phyloP scores from a whole-genome alignment of 1,140 invertebrate genomes.

The Oedothorax gibbosus region DNA sequence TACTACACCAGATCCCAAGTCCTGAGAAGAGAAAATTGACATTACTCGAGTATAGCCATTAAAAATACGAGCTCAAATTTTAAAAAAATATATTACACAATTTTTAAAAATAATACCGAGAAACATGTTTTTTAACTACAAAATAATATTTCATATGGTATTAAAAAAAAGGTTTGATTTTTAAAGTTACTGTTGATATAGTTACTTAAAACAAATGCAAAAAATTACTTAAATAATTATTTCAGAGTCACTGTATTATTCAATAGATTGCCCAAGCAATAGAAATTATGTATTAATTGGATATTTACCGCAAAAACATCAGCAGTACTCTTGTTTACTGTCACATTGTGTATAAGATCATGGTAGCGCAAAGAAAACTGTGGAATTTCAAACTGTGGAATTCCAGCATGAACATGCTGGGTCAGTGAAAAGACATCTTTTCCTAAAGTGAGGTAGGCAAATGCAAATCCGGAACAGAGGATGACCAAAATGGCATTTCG shows the following conservation, averaged over 20 bases:
- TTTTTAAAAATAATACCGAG: too few relatives aligned
- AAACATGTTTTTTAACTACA: too few relatives aligned
- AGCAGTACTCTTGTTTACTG: conserved; percentile 29
- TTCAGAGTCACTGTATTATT: too few relatives aligned
- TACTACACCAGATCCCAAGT: conserved; percentile 79
- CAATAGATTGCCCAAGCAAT: too few relatives aligned
- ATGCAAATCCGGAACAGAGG: conserved; percentile 73
- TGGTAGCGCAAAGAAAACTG: conserved; percentile 46
- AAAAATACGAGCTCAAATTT: background rate
- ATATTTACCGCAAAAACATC: conserved; percentile 47
- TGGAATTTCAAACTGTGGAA: conserved; percentile 57
- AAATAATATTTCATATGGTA: too few relatives aligned
- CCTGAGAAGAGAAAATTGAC: conserved; percentile 70
- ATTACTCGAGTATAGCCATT: background rate
- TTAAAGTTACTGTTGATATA: too few relatives aligned
- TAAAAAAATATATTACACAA: too few relatives aligned
- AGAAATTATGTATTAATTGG: background rate
- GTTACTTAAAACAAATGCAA: too few relatives aligned
- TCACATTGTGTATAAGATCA: conserved; percentile 40
- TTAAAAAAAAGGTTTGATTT: too few relatives aligned
- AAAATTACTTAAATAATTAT: too few relatives aligned
- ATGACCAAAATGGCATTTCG: conserved; percentile 84
- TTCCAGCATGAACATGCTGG: conserved; percentile 44
- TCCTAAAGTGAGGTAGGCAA: conserved; percentile 70
- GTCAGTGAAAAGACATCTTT: conserved; percentile 73